Percentiles rank a stretch among this genome's conserved stretches.
Conservation (phyloP, 2,113 vertebrate genomes). For the Semicossyphus pulcher region DNA sequence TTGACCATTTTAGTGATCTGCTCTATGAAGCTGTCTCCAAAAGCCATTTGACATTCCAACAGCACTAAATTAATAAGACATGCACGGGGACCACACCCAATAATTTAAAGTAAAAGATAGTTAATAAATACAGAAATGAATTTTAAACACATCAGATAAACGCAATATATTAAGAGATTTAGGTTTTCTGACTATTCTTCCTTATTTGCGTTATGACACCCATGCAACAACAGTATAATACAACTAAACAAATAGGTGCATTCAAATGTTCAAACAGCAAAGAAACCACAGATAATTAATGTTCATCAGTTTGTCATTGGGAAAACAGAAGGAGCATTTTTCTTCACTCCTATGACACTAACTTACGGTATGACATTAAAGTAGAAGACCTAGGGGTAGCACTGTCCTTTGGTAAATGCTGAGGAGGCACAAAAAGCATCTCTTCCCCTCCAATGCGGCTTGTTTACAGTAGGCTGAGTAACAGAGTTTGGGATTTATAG, state of each 20-base stretch:
- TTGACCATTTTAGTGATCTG: slow-evolving; percentile 24
- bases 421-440: slow-evolving; percentile 66
- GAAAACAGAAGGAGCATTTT: neutral
- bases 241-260: neutral
- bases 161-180: neutral
- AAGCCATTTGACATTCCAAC: slow-evolving; percentile 58
- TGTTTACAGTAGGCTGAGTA: slow-evolving; percentile 75
- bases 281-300: neutral
- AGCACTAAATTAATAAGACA: slow-evolving; percentile 55
- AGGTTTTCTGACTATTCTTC: neutral
- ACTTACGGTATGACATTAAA: slow-evolving; percentile 74
- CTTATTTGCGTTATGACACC: neutral
- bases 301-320: slow-evolving; percentile 20
- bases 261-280: neutral
- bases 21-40: slow-evolving; percentile 41
- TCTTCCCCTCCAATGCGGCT: slow-evolving; percentile 49
- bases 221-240: neutral
- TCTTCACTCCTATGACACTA: slow-evolving; percentile 37
- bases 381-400: slow-evolving; percentile 65
- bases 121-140: slow-evolving; percentile 17
- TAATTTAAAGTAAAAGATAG: slow-evolving; percentile 43
- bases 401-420: slow-evolving; percentile 79
- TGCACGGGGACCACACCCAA: slow-evolving; percentile 1
- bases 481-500: slow-evolving; percentile 73
- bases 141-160: too few relatives aligned